Evolutionary conservation across 2,888 invertebrate species (phyloP), one percentile per base, ranked within the genome.

Genomic region (Morpho deidamia): DNA sequence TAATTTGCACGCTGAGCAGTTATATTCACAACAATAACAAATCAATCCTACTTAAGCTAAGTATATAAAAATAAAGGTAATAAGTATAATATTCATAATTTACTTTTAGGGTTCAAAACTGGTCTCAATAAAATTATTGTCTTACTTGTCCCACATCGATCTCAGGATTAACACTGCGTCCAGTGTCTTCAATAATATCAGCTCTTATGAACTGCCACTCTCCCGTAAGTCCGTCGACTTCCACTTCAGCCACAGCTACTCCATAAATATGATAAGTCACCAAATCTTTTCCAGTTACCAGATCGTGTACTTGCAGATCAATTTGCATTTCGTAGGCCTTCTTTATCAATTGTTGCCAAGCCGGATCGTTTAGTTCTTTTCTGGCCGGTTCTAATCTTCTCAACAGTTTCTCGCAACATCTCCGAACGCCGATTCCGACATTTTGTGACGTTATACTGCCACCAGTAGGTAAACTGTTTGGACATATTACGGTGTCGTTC

Each of bases 211-310:
- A 73, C 62, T 92, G 80, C 65, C 91, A 91, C 68, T 94, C 92
- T n/a, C 96, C 96, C 0, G 95, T 96, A n/a, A 96, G 76, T 7
- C 95, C 78, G 72, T 96, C 95, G 0, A 95, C 72, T 75, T 95
- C 94, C 0, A 95, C 91, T 80, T 96, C 95, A 4, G 91, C 76
- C 7, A 92, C 83, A n/a, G 91, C 79, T 0, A 91, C 78, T 7
- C 93, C 93, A 66, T 91, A 93, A 47, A 94, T 84, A 9, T 79
- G 69, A 65, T 95, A 94, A 0, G 71, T 55, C 11, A 86, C 77
- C 49, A 91, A 78, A 47, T 71, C 69, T 7, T 69, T 44, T 0
- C 77, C 70, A 54, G 72, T 91, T 81, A 91, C 81, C 71, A 91
- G 90, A 42, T 85, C 87, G 35, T 69, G 68, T 3, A 91, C 90